Percentiles rank a stretch among this genome's conserved stretches.
These are phyloP conservation scores for Heterodera carotae DNA, from an alignment of 1,140 invertebrate genomes.

Conservation along the genomic window DNA sequence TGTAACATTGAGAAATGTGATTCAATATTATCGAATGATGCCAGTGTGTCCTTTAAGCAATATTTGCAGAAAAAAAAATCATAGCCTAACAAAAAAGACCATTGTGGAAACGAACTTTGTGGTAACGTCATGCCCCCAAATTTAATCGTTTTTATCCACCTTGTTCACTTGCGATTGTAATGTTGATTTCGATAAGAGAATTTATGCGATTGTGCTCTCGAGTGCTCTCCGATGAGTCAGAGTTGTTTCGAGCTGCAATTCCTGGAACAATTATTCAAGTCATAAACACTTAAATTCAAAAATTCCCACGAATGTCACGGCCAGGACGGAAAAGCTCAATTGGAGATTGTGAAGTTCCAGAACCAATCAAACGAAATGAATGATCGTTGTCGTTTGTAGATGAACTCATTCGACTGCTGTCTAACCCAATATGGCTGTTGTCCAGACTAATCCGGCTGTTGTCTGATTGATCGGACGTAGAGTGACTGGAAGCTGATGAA, in stretches of 20 bases:
- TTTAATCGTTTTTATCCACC: no score
- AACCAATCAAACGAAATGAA: not conserved
- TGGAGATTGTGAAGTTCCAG: not conserved
- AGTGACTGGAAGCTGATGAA: conserved; percentile 7
- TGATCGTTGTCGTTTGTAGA: not conserved
- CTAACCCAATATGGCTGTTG: not conserved
- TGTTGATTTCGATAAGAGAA: not conserved
- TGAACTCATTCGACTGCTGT: not conserved
- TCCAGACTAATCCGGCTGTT: not conserved
- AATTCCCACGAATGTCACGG: not conserved
- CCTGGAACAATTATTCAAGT: not conserved
- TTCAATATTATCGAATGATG: no score
- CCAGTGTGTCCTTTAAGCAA: no score
- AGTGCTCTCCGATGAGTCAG: not conserved
- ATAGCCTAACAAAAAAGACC: no score
- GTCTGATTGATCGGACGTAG: not conserved
- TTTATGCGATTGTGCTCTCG: not conserved
- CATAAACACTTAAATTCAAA: not conserved
- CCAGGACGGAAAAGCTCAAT: conserved; percentile 1
- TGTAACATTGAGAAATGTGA: no score
- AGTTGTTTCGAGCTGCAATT: not conserved
- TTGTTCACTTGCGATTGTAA: not conserved
- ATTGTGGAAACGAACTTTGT: no score
- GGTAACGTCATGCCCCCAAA: no score
- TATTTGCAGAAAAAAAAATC: no score